A percentile compares a stretch with the other conserved stretches of the same genome.
Conservation (phyloP, 2,113 vertebrate genomes). For the Archilochus colubris region DNA sequence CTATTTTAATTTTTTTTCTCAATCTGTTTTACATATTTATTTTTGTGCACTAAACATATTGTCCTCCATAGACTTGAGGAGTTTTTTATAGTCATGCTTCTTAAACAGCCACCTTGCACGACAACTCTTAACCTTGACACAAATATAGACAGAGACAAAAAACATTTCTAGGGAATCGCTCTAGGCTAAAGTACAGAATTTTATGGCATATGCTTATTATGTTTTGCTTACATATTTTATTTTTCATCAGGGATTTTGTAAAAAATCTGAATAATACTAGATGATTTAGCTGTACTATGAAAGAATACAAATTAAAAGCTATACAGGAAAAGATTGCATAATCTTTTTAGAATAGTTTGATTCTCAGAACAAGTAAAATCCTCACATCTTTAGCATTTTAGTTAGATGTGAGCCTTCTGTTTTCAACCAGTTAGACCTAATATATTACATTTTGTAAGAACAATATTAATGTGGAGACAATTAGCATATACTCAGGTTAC, state of each 20-base stretch:
- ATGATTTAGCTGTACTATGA: background rate
- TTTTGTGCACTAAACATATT: constrained; percentile 43
- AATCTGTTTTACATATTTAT: constrained; percentile 68
- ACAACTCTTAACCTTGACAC: constrained; percentile 28
- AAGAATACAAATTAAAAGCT: background rate
- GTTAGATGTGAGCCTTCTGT: background rate
- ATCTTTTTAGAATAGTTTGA: background rate
- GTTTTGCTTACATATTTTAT: background rate
- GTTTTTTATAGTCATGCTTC: constrained; percentile 37
- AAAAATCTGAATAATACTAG: background rate
- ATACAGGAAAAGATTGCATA: background rate
- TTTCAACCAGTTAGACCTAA: background rate
- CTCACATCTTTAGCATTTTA: background rate
- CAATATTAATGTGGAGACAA: background rate
- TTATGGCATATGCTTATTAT: background rate
- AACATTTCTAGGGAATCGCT: background rate
- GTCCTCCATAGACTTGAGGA: constrained; percentile 5
- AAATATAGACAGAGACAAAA: background rate
- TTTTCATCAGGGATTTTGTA: background rate
- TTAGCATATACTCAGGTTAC: background rate
- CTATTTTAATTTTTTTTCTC: constrained; percentile 60
- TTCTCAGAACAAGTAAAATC: background rate
- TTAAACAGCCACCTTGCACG: constrained; percentile 23
- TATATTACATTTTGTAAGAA: background rate
- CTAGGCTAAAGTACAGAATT: background rate